Base-by-base conservation (phyloP, 2,797 vertebrate species). In the Benthosema pterotum region DNA sequence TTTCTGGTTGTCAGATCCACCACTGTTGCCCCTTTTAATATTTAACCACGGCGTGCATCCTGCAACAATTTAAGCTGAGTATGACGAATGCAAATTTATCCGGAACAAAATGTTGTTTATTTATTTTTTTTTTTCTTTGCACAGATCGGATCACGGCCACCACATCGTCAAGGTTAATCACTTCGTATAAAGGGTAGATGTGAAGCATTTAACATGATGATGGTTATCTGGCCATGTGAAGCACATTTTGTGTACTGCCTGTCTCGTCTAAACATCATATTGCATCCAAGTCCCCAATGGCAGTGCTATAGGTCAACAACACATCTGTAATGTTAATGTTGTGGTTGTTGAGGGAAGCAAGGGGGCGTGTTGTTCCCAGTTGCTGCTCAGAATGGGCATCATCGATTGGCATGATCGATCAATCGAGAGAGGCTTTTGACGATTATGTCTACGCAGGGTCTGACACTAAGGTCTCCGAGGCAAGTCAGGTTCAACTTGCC, bases 41-140 rank as follows among this genome's bases (percentile, higher is more conserved):
- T 52, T 14, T 57, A 14, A 67, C 49, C 43, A 63, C 63, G 65
- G 43, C 60, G 59, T 74, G 59, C 69, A 75, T 64, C 75, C 64
- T 65, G 79, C 66, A 52, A 59, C 42, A 63, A 16, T 38, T 63
- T 79, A 83, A 84, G 84, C 84, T 87, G 84, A 9, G 32, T 38
- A 38, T 68, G 54, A 50, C 22, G 55, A 77, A 49, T 60, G 72
- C 52, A 54, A 62, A 71, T 79, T 80, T 74, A 80, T 83, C 78
- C 69, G 65, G 65, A 84, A 72, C 63, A 74, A 75, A n/a, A 79
- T 72, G 12, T 19, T 43, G 61, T 71, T 69, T 80, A 77, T 75
- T 77, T 85, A 14, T 5, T 15, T 22, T 2, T 22, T 52, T 19
- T 84, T 79, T 83, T 84, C 79, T 82, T 73, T 70, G 46, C 69